Evolutionary conservation across 2,113 vertebrate genomes (phyloP), one percentile per base, ranked within the genome.

Genomic region (Ursus arctos): DNA sequence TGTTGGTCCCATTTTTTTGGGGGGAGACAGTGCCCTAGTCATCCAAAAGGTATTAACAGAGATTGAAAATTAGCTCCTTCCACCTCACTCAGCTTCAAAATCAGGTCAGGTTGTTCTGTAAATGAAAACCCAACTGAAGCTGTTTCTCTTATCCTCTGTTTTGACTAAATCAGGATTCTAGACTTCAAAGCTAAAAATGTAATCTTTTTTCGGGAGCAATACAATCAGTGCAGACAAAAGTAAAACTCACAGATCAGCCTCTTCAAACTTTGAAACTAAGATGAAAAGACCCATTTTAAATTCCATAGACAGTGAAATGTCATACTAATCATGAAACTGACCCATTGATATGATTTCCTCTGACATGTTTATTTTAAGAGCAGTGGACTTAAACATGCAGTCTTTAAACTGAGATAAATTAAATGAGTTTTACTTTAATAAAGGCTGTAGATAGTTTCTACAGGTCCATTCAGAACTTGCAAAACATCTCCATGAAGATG

Each of bases 81-180:
- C 15, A 47, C 96, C 49, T 94, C 31, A 95, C 53, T 96, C 43
- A 90, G 65, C 81, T 97, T 93, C 85, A 93, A 97, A 98, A 96
- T 97, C 91, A 98, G 91, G 94, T 95, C 94, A 97, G 93, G 76
- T 91, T 92, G 88, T 97, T 97, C 95, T 88, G 53, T 88, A 98
- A 98, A 88, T 91, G 94, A 97, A 95, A 89, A 93, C 15, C n/a
- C 71, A n/a, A 91, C 28, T 72, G 59, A 98, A 91, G 51, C 31
- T 47, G 16, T 79, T 96, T 93, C 79, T 89, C 90, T 98, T 79
- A 97, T 96, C 72, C 55, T 92, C 84, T 94, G 82, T 55, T 88
- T 94, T 74, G 43, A 87, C 61, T 97, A 91, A 95, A 97, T 96
- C 92, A 97, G 76, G 49, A 97, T 95, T 84, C 71, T 63, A 77